These are phyloP conservation scores for Coptodon rendalli DNA, from an alignment of 2,113 vertebrate genomes.

Conservation along the genomic window DNA sequence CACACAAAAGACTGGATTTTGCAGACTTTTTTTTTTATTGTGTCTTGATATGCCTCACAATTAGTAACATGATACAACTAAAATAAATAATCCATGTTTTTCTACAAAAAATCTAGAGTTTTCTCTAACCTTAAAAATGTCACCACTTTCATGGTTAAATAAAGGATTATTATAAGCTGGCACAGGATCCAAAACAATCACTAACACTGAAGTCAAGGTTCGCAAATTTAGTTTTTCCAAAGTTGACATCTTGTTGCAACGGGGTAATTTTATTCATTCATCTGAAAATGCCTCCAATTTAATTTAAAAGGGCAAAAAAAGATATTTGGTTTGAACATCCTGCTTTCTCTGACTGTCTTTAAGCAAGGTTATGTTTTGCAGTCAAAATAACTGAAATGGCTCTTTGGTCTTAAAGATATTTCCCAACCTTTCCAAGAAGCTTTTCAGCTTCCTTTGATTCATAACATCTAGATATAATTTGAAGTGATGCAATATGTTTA, in stretches of 20 bases:
- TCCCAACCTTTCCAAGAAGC: background rate
- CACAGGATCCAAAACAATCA: background rate
- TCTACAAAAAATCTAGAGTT: background rate
- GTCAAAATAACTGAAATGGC: background rate
- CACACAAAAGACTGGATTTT: background rate
- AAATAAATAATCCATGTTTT: background rate
- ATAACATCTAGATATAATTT: background rate
- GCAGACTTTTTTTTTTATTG: background rate
- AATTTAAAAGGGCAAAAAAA: background rate
- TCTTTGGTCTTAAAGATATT: background rate
- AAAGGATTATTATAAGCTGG: background rate
- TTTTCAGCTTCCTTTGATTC: slow-evolving; percentile 4
- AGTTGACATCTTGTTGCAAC: background rate
- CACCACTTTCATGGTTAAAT: background rate
- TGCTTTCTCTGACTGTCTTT: background rate
- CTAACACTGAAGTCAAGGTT: background rate
- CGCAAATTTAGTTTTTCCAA: background rate
- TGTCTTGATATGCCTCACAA: fast-evolving
- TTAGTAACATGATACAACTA: background rate
- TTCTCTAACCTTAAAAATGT: background rate
- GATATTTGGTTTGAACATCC: background rate
- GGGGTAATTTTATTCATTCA: background rate
- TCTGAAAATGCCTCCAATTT: background rate
- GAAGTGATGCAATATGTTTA: slow-evolving; percentile 32
- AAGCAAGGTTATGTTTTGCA: background rate